Base-by-base conservation (phyloP, 1,140 invertebrate species). In the Drosophila rhopaloa region DNA sequence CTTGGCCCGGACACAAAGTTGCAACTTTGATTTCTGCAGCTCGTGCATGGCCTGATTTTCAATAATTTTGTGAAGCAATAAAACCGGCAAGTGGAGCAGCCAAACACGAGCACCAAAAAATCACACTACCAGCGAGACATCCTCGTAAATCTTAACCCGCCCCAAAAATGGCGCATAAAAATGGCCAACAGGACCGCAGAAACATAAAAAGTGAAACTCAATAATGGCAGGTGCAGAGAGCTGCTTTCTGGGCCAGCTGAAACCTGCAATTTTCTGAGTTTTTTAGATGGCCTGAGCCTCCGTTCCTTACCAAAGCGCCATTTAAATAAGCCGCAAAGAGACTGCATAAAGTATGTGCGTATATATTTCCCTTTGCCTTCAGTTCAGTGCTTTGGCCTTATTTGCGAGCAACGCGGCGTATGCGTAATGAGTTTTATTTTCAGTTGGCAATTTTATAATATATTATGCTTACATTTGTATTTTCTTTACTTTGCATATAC, bases 31-130 rank as follows among this genome's bases (percentile, higher is more conserved):
- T 86, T 86, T 55, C 51, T 65, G 73, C 61, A 79, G 58, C 76
- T 56, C 84, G 79, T 79, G 80, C 79, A 72, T 83, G 84, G 65
- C 71, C 82, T 83, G 82, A 79, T 89, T 86, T 89, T 76, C 79
- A 83, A 86, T 86, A 89, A 86, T 86, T 83, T 86, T 89, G 66
- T 76, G 82, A 61, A 66, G 79, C 79, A 83, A 86, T 83, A 86
- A 88, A 68, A 9, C 59, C 62, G 63, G 43, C 65, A 83, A 80
- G 54, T 76, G 65, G 71, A 63, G 59, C 79, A 71, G 16, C 35
- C 11, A 44, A 44, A 32, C 58, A 53, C n/a, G 38, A 56, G 60
- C 19, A 10, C 24, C 35, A 24, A 55, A 55, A 56, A 37, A 53
- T 32, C 16, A 19, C 58, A 63, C 41, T 40, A 9, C 43, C 35